phyloP scores from a whole-genome alignment of 1,140 invertebrate genomes.

The Apis cerana region DNA sequence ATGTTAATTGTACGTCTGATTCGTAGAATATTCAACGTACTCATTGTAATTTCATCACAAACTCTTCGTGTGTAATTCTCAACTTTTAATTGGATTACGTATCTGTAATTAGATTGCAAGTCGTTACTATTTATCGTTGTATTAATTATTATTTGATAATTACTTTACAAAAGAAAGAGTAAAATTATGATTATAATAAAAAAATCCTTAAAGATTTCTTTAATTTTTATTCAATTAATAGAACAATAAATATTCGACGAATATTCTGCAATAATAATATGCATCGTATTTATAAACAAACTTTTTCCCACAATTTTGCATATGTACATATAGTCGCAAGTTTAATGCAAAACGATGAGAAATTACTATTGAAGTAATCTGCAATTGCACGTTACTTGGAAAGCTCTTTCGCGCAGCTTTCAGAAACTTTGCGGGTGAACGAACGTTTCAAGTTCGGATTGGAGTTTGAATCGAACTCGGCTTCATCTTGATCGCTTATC shows the following conservation, averaged over 20 bases:
- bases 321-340: background rate
- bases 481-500: constrained; percentile 32
- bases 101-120: constrained; percentile 8
- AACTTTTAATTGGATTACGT: constrained; percentile 11
- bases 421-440: constrained; percentile 18
- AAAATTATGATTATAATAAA: too few species aligned
- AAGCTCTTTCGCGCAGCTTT: constrained; percentile 13
- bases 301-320: background rate
- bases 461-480: constrained; percentile 25
- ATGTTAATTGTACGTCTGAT: constrained; percentile 15
- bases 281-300: background rate
- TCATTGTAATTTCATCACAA: background rate
- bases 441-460: constrained; percentile 36
- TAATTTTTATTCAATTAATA: too few species aligned
- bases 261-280: too few species aligned
- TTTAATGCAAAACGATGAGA: background rate
- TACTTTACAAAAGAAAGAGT: background rate
- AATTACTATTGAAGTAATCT: background rate
- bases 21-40: background rate
- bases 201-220: too few species aligned
- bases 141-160: background rate
- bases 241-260: too few species aligned
- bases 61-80: constrained; percentile 14
- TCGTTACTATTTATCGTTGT: background rate
- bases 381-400: constrained; percentile 21